Percentiles rank a stretch among this genome's conserved stretches.
Conservation (phyloP, 1,140 invertebrate species). For the Euglossa dilemma region DNA sequence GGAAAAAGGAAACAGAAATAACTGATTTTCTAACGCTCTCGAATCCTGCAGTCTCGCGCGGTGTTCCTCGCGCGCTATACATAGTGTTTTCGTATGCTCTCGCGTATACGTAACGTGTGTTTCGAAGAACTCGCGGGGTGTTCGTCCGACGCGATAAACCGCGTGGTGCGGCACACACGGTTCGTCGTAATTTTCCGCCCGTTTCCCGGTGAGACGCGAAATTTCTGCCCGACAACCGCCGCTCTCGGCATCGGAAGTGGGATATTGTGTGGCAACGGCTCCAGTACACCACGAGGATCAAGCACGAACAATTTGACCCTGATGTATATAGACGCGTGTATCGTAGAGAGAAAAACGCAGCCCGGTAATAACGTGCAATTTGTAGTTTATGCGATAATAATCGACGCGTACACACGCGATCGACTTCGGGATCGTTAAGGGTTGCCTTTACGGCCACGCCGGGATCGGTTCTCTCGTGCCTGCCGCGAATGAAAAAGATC, state of each 20-base stretch:
- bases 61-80: neutral
- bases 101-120: conserved; percentile 7
- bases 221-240: neutral
- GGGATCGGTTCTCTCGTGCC: neutral
- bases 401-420: conserved; percentile 28
- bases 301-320: conserved; percentile 25
- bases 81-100: neutral
- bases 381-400: conserved; percentile 41
- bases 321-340: neutral
- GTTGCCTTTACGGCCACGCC: neutral
- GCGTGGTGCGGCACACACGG: conserved; percentile 24
- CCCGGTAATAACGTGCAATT: conserved; percentile 40
- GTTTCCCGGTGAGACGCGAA: neutral
- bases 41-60: neutral
- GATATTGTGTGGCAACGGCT: conserved; percentile 18
- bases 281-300: conserved; percentile 13
- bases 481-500: neutral
- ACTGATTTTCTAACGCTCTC: neutral
- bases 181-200: conserved; percentile 7
- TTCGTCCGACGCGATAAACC: neutral
- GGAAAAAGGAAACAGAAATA: neutral
- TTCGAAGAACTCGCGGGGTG: conserved; percentile 3
- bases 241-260: conserved; percentile 15
- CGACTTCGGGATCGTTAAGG: conserved; percentile 30
- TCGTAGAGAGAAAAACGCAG: conserved; percentile 2